Evolutionary conservation across 2,113 vertebrate species (phyloP), one percentile per base, ranked within the genome.

Genomic region (Silurus asotus): DNA sequence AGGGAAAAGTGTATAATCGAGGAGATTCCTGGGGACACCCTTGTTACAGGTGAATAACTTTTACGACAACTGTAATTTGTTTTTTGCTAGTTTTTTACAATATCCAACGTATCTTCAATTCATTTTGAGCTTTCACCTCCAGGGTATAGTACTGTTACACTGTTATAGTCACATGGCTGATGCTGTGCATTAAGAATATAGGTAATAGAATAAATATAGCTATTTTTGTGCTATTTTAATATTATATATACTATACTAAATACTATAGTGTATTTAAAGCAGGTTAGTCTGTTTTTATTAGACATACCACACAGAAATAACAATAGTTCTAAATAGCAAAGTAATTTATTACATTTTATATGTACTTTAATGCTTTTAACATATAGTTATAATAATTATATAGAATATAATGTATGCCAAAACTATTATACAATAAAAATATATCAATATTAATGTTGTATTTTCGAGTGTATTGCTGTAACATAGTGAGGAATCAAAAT

Each of bases 1-100:
- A 96, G 96, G 90, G 95, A 97, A 89, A 98, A 96, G 91, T 99
- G 97, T 86, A 94, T 98, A 81, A 97, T 98, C 0, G 95, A 98
- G 90, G 97, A 99, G 6, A 81, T 97, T 91, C 97, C 97, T 25
- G 92, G 93, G 0, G 96, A 96, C 91, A 96, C 93, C 0, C 81
- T 96, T 90, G 92, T 98, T 65, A 94, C 95, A 74, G 97, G 98
- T 98, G 91, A 92, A 96, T 8, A 70, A n/a, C 1, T 8, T 77
- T 28, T 67, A 61, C 37, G 20, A 3, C 14, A 28, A 23, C n/a
- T 80, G 4, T 17, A n/a, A n/a, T 37, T 2, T 37, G 2, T 37
- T 37, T 2, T 37, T 37, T 2, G 37, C 3, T 37, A 2, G 37
- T 37, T 37, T 67, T 28, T 82, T 67, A 53, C 9, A 75, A 75